Conservation (phyloP, 2,888 invertebrate species). For the Melikaiella ostensackeni region DNA sequence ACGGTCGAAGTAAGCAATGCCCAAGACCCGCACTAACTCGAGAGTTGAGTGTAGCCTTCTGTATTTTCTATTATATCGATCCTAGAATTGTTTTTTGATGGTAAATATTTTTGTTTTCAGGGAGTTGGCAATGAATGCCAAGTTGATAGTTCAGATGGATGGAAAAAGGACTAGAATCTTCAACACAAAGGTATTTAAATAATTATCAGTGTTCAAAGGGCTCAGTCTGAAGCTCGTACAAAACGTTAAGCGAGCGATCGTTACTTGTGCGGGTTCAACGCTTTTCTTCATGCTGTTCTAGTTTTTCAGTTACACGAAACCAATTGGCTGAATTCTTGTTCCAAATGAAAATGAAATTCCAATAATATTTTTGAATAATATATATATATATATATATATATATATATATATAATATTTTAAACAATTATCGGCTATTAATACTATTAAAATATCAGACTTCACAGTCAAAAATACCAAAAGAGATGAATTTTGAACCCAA, state of each 20-base stretch:
- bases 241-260: constrained; percentile 13
- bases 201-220: constrained; percentile 5
- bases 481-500: no score
- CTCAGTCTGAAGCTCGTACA: not conserved
- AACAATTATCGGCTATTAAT: no score
- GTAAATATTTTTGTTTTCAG: constrained; percentile 79
- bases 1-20: no score
- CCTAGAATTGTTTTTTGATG: not conserved
- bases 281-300: constrained; percentile 3
- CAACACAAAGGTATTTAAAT: constrained; percentile 83
- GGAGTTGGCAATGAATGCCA: constrained; percentile 90
- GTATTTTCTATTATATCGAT: no score
- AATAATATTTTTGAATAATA: no score
- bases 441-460: no score
- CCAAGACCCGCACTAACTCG: no score
- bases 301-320: constrained; percentile 1
- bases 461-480: no score
- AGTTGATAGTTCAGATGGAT: constrained; percentile 91
- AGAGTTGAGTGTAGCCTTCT: no score
- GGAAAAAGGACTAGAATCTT: constrained; percentile 88
- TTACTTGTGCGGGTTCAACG: constrained; percentile 26
- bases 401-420: no score
- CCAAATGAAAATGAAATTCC: not conserved
- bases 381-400: no score
- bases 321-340: constrained; percentile 4